Evolutionary conservation across 2,113 vertebrate species (phyloP).

Genomic region (Indicator maculatus): DNA sequence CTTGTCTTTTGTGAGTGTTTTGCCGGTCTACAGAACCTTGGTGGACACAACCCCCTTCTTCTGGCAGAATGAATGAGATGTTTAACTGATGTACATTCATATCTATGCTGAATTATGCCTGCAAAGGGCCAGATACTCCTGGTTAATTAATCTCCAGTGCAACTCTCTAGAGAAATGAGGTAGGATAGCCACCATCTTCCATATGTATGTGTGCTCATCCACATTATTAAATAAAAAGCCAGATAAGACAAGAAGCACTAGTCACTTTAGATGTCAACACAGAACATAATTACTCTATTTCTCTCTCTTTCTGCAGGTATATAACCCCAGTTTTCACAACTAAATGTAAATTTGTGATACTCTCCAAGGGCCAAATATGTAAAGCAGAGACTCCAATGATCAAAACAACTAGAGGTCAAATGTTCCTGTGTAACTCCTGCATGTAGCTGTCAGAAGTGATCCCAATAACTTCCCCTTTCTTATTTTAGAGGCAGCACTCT

Average conservation of each 20-base stretch:
- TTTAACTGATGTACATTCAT: not conserved
- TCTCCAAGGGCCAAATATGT: not conserved
- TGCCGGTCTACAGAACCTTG: not conserved
- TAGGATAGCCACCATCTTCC: not conserved
- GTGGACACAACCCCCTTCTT: not conserved
- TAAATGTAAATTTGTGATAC: not conserved
- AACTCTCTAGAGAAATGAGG: not conserved
- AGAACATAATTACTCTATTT: not conserved
- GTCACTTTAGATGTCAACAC: not conserved
- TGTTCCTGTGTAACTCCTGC: constrained; percentile 9
- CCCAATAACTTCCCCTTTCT: constrained; percentile 58
- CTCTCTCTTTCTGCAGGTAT: not conserved
- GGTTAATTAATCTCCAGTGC: not conserved
- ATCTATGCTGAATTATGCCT: not conserved
- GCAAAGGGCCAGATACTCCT: not conserved
- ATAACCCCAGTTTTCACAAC: not conserved
- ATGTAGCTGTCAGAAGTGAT: constrained; percentile 28
- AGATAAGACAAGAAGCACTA: not conserved
- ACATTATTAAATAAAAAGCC: not conserved
- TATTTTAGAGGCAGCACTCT: constrained; percentile 64
- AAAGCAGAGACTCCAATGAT: not conserved
- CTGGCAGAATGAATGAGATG: not conserved
- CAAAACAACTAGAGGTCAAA: constrained; percentile 16
- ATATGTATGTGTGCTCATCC: not conserved
- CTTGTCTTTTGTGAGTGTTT: not conserved